A percentile compares a stretch with the other conserved stretches of the same genome.
Conservation (phyloP, 2,888 invertebrate species). For the Anticlea derivata region DNA sequence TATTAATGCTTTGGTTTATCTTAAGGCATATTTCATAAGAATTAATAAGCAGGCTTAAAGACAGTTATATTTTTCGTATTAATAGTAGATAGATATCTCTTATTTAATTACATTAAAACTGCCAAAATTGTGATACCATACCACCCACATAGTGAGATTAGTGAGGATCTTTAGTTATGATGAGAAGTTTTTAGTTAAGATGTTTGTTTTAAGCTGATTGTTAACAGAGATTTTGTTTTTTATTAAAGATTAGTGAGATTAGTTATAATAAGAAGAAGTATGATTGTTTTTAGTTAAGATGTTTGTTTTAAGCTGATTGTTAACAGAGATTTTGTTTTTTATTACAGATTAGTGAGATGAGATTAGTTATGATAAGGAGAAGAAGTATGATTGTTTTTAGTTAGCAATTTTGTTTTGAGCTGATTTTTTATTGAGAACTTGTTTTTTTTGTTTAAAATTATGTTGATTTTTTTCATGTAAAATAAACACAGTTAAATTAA, state of each 20-base stretch:
- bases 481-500: slow-evolving; percentile 5
- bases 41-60: slow-evolving; percentile 13
- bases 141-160: slow-evolving; percentile 18
- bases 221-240: too few species aligned
- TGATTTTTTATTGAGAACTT: slow-evolving; percentile 6
- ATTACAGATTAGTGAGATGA: too few species aligned
- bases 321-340: too few species aligned
- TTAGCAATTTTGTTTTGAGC: slow-evolving; percentile 2
- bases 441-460: slow-evolving; percentile 4
- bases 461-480: slow-evolving; percentile 6
- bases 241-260: too few species aligned
- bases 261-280: too few species aligned
- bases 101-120: slow-evolving; percentile 15
- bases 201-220: too few species aligned
- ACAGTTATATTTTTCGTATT: slow-evolving; percentile 13
- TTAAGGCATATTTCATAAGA: not conserved
- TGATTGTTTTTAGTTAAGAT: too few species aligned
- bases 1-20: too few species aligned
- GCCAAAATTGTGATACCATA: slow-evolving; percentile 18
- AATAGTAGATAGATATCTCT: slow-evolving; percentile 8
- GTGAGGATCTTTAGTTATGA: slow-evolving; percentile 16
- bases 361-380: too few species aligned
- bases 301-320: too few species aligned
- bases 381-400: too few species aligned
- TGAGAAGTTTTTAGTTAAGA: too few species aligned